These are phyloP conservation scores for Chaetops frenatus DNA, from an alignment of 2,113 vertebrate species.

Conservation along the genomic window DNA sequence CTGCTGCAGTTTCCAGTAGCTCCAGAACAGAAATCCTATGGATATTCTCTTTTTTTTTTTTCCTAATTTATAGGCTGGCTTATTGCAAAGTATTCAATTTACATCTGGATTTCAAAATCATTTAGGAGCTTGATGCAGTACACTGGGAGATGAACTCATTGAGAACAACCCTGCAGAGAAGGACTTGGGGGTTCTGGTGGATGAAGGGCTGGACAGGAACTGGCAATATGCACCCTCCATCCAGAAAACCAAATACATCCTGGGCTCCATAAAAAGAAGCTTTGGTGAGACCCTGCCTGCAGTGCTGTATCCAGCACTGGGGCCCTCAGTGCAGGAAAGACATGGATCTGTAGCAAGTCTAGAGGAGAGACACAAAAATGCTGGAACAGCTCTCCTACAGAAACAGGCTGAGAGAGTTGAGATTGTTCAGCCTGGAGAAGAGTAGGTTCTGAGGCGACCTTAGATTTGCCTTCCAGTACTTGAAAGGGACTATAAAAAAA, in stretches of 20 bases:
- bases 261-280: neutral
- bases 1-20: neutral
- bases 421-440: neutral
- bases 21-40: neutral
- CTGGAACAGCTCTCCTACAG: neutral
- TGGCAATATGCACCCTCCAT: neutral
- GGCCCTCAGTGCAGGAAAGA: neutral
- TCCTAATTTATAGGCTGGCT: neutral
- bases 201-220: neutral
- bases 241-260: neutral
- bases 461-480: neutral
- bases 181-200: neutral
- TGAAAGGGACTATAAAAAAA: neutral
- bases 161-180: neutral
- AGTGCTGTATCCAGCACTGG: neutral
- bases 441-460: neutral
- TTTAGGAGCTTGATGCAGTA: neutral
- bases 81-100: neutral
- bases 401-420: neutral
- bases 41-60: neutral
- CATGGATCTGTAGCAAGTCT: neutral
- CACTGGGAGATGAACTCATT: neutral
- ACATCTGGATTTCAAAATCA: neutral
- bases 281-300: neutral
- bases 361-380: neutral